Conservation (phyloP, 1,140 invertebrate genomes). For the Limonius californicus region DNA sequence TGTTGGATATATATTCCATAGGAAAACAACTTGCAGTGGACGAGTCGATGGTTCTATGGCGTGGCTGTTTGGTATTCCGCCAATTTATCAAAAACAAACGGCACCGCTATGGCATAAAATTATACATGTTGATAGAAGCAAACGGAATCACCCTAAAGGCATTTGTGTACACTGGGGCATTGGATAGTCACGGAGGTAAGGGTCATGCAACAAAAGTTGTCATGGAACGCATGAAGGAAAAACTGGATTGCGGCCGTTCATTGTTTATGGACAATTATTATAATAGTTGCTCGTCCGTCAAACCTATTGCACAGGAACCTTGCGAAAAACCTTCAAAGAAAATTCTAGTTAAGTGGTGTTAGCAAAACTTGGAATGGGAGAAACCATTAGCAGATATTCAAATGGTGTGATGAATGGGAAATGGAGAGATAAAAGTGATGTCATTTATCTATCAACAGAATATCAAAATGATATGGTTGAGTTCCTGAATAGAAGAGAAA, state of each 20-base stretch:
- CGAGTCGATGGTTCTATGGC: conserved; percentile 33
- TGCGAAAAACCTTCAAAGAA: too few relatives aligned
- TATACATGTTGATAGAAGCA: conserved; percentile 5
- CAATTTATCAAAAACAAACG: conserved; percentile 4
- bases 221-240: conserved; percentile 19
- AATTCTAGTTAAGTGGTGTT: too few relatives aligned
- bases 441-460: too few relatives aligned
- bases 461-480: too few relatives aligned
- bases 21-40: conserved; percentile 30
- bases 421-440: too few relatives aligned
- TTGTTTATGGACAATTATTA: conserved; percentile 44
- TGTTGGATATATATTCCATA: conserved; percentile 28
- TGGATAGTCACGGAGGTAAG: conserved; percentile 23
- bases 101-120: neutral
- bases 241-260: neutral
- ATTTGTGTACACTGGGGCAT: neutral
- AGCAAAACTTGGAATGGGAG: too few relatives aligned
- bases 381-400: too few relatives aligned
- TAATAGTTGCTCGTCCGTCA: too few relatives aligned
- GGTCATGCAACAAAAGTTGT: conserved; percentile 26
- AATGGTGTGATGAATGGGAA: too few relatives aligned
- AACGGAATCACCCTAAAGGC: neutral
- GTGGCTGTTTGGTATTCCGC: neutral
- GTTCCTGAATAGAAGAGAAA: too few relatives aligned
- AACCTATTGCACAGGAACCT: too few relatives aligned